Evolutionary conservation across 1,140 invertebrate genomes (phyloP), one percentile per base, ranked within the genome.

Genomic region (Euura saliciscinereae): DNA sequence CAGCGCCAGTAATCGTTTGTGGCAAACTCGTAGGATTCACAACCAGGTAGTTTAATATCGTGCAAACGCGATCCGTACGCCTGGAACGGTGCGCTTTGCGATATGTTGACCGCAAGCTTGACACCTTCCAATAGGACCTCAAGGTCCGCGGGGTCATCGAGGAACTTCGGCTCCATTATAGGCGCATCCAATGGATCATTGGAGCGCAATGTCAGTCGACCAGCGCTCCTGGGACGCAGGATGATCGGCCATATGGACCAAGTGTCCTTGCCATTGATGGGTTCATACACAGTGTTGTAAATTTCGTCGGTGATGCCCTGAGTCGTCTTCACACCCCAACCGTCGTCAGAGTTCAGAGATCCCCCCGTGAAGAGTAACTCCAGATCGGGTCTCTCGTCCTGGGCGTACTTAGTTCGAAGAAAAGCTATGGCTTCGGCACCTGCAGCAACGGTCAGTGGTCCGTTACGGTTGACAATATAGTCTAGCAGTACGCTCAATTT

Each of bases 1-100:
- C 95, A 96, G 46, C 90, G 87, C 92, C 94, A 95, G 77, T 95
- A 96, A 2, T 88, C 85, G 69, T 94, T 92, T 4, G 86, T 88
- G 3, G 82, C 89, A 75, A 91, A 93, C 3, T 82, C 75, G 51
- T 85, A 85, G 0, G 82, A 77, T 51, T 77, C 80, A 80, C 92
- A 93, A 2, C 89, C 91, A 0, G 93, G 91, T 65, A 92, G 88
- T 10, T 89, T 89, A 2, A 85, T 86, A 44, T 84, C 83, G 72
- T 91, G 83, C 2, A 95, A 73, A 45, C 79, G 88, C 0, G 90
- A 87, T 0, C 88, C 90, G 46, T 90, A 91, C 64, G 83, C 89
- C 74, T 89, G 88, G 69, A 94, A 91, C 0, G 92, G 87, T 44
- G 88, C 85, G n/a, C 91, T 92, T 70, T 89, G 79, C 0, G 89